Evolutionary conservation across 1,140 invertebrate species (phyloP).

Genomic region (Steinernema khuongi): DNA sequence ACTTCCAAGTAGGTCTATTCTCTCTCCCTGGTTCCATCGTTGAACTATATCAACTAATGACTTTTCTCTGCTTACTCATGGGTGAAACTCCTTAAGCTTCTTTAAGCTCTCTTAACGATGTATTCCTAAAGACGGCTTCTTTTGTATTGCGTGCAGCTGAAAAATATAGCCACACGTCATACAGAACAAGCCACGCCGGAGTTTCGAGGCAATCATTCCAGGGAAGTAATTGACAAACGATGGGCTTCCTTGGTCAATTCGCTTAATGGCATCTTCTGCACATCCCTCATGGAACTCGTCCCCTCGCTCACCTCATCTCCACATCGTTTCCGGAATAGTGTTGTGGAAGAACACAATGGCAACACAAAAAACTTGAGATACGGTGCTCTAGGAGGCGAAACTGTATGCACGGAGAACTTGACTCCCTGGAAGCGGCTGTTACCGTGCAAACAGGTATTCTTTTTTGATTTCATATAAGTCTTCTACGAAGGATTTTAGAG

Average conservation of each 20-base stretch:
- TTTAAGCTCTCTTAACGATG: neutral
- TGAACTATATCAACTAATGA: slow-evolving; percentile 15
- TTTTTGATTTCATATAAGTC: neutral
- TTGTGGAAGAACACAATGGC: slow-evolving; percentile 62
- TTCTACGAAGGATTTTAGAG: slow-evolving; percentile 24
- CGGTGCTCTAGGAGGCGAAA: slow-evolving; percentile 82
- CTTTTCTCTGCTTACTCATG: slow-evolving; percentile 23
- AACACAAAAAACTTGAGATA: slow-evolving; percentile 65
- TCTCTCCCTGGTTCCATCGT: neutral
- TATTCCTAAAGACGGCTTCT: too few relatives aligned
- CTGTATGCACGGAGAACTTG: slow-evolving; percentile 95
- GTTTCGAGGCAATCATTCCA: slow-evolving; percentile 40
- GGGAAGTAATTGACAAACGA: slow-evolving; percentile 68
- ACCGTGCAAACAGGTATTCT: slow-evolving; percentile 71
- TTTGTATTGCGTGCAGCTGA: neutral
- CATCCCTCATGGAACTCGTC: slow-evolving; percentile 91
- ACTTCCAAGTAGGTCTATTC: slow-evolving; percentile 39
- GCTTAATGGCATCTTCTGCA: slow-evolving; percentile 85
- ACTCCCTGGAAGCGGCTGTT: slow-evolving; percentile 95
- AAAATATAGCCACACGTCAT: neutral
- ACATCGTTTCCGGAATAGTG: slow-evolving; percentile 54
- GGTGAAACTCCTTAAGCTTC: neutral
- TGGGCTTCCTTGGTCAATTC: slow-evolving; percentile 83
- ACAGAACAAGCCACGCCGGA: too few relatives aligned
- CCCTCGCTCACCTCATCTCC: slow-evolving; percentile 78